These are phyloP conservation scores for Coremacera marginata DNA, from an alignment of 2,888 invertebrate species.

Conservation along the genomic window DNA sequence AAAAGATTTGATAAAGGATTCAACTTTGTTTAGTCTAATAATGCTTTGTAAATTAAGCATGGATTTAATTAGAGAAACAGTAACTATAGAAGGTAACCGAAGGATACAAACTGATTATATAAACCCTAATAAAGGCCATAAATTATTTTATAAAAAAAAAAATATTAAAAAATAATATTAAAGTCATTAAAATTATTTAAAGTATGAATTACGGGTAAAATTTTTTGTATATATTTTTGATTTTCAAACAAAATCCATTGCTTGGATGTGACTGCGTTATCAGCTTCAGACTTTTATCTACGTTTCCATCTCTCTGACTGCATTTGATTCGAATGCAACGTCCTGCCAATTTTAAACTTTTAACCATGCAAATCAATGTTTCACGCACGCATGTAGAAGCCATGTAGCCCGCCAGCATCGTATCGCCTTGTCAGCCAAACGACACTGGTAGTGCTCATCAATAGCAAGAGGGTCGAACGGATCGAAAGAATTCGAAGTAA, in stretches of 20 bases:
- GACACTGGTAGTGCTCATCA: neutral
- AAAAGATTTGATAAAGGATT: constrained; percentile 44
- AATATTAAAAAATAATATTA: too few relatives aligned
- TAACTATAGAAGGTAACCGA: too few relatives aligned
- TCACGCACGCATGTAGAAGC: neutral
- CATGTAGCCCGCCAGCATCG: neutral
- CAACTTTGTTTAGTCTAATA: neutral
- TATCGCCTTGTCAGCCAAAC: constrained; percentile 40
- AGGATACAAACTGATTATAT: too few relatives aligned
- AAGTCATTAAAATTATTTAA: too few relatives aligned
- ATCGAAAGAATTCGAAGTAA: constrained; percentile 7
- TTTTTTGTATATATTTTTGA: too few relatives aligned
- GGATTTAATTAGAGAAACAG: too few relatives aligned
- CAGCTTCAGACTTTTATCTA: constrained; percentile 62
- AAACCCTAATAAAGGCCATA: too few relatives aligned
- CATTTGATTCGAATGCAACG: constrained; percentile 4
- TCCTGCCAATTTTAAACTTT: constrained; percentile 30
- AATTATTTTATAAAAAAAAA: too few relatives aligned
- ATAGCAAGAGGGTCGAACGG: neutral
- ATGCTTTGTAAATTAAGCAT: too few relatives aligned
- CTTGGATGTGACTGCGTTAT: constrained; percentile 47
- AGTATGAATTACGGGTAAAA: too few relatives aligned
- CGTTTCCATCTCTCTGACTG: constrained; percentile 1
- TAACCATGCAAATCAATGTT: constrained; percentile 37
- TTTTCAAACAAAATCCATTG: too few relatives aligned